A percentile compares a stretch with the other conserved stretches of the same genome.
phyloP scores from a whole-genome alignment of 1,140 invertebrate genomes.

The Episyrphus balteatus region DNA sequence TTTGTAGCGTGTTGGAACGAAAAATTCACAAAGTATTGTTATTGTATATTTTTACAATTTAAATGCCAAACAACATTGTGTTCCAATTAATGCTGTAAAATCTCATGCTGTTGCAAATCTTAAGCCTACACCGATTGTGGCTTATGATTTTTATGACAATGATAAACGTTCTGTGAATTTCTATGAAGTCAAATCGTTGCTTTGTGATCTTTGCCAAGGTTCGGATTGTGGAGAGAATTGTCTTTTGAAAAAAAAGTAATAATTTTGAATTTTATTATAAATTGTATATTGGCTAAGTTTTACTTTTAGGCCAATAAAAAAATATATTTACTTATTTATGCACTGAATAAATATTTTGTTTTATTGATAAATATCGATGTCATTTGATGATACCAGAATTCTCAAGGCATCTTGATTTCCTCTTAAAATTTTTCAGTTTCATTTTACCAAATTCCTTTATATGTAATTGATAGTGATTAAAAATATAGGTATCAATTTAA shows the following conservation, averaged over 20 bases:
- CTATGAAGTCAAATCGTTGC: constrained; percentile 42
- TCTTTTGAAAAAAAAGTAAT: constrained; percentile 5
- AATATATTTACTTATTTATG: no score
- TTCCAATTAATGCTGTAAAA: constrained; percentile 70
- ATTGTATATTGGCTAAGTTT: no score
- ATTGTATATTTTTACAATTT: constrained; percentile 79
- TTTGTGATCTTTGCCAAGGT: constrained; percentile 68
- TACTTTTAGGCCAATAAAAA: no score
- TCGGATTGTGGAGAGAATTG: constrained; percentile 50
- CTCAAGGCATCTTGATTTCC: no score
- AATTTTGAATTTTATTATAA: no score
- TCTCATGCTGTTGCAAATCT: constrained; percentile 74
- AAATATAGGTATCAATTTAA: no score
- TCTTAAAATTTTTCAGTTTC: no score
- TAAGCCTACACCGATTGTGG: constrained; percentile 66
- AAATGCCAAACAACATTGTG: constrained; percentile 54
- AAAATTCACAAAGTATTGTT: constrained; percentile 61
- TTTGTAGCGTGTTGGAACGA: constrained; percentile 56
- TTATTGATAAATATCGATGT: no score
- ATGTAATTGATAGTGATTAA: no score
- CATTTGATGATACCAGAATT: no score
- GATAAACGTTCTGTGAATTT: constrained; percentile 46
- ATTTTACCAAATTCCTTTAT: no score
- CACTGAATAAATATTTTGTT: no score
- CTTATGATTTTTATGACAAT: constrained; percentile 89